Conservation (phyloP, 2,113 vertebrate genomes). For the Tautogolabrus adspersus region DNA sequence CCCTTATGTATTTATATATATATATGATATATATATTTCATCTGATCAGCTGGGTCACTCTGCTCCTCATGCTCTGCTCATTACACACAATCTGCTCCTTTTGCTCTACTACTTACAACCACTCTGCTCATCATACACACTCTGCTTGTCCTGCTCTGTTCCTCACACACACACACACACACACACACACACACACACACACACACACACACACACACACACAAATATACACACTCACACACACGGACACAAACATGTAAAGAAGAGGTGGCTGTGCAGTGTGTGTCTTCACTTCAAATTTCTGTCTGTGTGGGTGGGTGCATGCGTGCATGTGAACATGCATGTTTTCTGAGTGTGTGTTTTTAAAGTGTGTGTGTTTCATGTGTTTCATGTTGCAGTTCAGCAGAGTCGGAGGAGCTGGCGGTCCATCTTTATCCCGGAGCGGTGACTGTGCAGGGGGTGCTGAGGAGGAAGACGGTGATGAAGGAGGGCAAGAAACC, state of each 20-base stretch:
- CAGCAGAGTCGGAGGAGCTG: slow-evolving; percentile 95
- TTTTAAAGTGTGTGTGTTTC: neutral
- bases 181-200: neutral
- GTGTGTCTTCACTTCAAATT: no score
- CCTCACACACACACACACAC: slow-evolving; percentile 2
- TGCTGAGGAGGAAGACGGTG: slow-evolving; percentile 95
- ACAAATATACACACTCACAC: neutral
- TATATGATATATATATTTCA: neutral
- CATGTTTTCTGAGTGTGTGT: slow-evolving; percentile 12
- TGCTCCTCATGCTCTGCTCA: slow-evolving; percentile 3
- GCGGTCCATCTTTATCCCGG: slow-evolving; percentile 97
- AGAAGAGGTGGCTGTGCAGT: slow-evolving; percentile 6
- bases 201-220: neutral
- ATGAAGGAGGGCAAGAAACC: slow-evolving; percentile 99
- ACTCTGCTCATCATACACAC: slow-evolving; percentile 45
- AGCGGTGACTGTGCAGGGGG: slow-evolving; percentile 95
- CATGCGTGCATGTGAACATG: slow-evolving; percentile 25
- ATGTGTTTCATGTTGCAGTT: slow-evolving; percentile 83
- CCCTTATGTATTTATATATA: no score
- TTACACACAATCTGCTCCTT: slow-evolving; percentile 32
- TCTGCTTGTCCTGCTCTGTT: slow-evolving; percentile 47
- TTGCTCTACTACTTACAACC: slow-evolving; percentile 68
- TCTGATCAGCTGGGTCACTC: neutral
- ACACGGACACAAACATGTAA: neutral
- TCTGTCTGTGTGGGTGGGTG: neutral